Evolutionary conservation across 2,888 invertebrate genomes (phyloP), one percentile per base, ranked within the genome.

Genomic region (Barypeithes pellucidus): DNA sequence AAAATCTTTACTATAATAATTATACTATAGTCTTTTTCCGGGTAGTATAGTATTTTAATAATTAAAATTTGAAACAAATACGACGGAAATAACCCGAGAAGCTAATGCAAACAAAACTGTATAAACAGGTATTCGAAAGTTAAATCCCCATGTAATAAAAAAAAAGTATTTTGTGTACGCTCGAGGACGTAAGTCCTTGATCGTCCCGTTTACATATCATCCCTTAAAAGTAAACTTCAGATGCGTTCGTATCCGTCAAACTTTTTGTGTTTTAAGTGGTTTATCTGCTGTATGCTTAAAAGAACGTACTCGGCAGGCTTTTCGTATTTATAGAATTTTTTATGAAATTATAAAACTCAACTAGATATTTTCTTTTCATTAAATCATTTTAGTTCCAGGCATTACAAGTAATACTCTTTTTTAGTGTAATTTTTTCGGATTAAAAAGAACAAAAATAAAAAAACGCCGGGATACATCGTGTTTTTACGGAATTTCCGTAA

Each of bases 71-170:
- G 18, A 2, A 20, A 14, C n/a, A 41, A 9, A 18, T 16, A 3
- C 33, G 3, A 39, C 24, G 12, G 29, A 57, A 3, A n/a, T n/a
- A 14, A 24, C 5, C 22, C 2, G 8, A 29, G 5, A 29, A 29
- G 29, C 33, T 29, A 57, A 57, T 39, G n/a, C 39, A 12, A 39
- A 39, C n/a, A 39, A 39, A 39, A 16, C 43, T 43, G 16, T 43
- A 43, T 43, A 16, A 43, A 43, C 5, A 43, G 4, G 16, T 16
- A 14, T 43, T 2, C 43, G n/a, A 43, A 43, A 43, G 43, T 43
- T 43, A 14, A 16, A 43, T 43, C 43, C 16, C 43, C 7, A 29
- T 29, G 29, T 29, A 29, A 29, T 29, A 29, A 29, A 29, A 41
- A 41, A 43, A 43, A 43, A 43, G 39, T 43, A 43, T 43, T 14